Base-by-base conservation (phyloP, 2,797 vertebrate species). In the Alfaro cultratus region DNA sequence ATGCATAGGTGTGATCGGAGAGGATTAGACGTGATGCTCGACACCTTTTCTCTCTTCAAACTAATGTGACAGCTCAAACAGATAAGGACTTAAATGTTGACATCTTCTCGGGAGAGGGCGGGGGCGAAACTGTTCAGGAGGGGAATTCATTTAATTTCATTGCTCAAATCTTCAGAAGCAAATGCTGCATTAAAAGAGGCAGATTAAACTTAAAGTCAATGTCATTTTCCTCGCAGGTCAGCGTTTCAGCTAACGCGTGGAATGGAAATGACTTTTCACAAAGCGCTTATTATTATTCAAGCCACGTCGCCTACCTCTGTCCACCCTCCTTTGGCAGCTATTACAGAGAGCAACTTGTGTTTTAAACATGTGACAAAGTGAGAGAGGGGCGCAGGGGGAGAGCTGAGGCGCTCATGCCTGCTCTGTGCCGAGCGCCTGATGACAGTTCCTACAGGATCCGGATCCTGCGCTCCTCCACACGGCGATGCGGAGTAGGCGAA, bases 261-360 rank as follows among this genome's bases (percentile, higher is more conserved):
- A 77, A 49, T 34, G 55, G 53, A 67, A 67, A 53, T 18, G 78
- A 72, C 62, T 64, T 47, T 83, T 82, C 47, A 78, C 79, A 79
- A 76, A 73, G 64, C 29, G 80, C 81, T 10, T 51, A 77, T 96
- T 95, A 77, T 90, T 71, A 95, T 95, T 94, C 94, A 29, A 60
- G 0, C 86, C 93, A 93, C 93, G 91, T 94, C 88, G 76, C 77
- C 80, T 64, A 86, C 87, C 82, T 88, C 79, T 85, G 86, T 89
- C 89, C 78, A 74, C 88, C 88, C 87, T 90, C 86, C 90, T 85
- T 73, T 89, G 92, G 93, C 93, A 87, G 88, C 90, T 86, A 89
- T 90, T 92, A 96, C 95, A 96, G 92, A 95, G 93, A 92, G 88
- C 92, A 95, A 91, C 94, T 95, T 95, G 95, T 96, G 93, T 91